Base-by-base conservation (phyloP, 1,140 invertebrate genomes). In the Papilio machaon region DNA sequence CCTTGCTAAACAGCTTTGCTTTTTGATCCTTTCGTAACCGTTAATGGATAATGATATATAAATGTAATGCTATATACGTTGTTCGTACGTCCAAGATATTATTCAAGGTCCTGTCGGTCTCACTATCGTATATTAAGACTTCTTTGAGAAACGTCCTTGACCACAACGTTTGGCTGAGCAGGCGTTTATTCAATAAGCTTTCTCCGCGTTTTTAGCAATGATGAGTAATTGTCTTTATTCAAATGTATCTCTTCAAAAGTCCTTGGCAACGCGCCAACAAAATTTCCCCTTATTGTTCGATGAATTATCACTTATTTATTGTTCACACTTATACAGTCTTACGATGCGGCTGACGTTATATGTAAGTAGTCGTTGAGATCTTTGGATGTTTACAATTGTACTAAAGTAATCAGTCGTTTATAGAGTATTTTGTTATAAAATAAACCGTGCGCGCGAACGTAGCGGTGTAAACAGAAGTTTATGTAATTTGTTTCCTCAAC, bases 401-500 rank as follows among this genome's bases (percentile, higher is more conserved):
- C 54, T 76, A 76, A 76, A 76, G 35, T 76, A 79, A 79, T 79
- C 77, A 79, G 77, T 79, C 77, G 58, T 46, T 58, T 77, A 9
- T 79, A 67, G 77, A 79, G 77, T 79, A 79, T 79, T 64, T 67
- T 79, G 77, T 79, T 46, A 13, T 30, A 58, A 80, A 77, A 73
- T 75, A 82, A 30, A 80, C 78, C 70, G 74, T 79, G 67, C 64
- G 47, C 54, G n/a, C 77, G 43, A 9, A 79, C 19, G 23, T 46
- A 15, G 15, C 19, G 15, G 58, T 78, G 79, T 85, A 86, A 85
- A 88, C 86, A 89, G 87, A 84, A 73, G 82, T 90, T 85, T 85
- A 84, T 84, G 85, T 86, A 84, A 83, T 84, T 84, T 86, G 89
- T 91, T 93, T 88, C 92, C 91, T 87, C 74, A 84, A 86, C 83